Conservation (phyloP, 2,113 vertebrate genomes). For the Notarius lentiginosus region DNA sequence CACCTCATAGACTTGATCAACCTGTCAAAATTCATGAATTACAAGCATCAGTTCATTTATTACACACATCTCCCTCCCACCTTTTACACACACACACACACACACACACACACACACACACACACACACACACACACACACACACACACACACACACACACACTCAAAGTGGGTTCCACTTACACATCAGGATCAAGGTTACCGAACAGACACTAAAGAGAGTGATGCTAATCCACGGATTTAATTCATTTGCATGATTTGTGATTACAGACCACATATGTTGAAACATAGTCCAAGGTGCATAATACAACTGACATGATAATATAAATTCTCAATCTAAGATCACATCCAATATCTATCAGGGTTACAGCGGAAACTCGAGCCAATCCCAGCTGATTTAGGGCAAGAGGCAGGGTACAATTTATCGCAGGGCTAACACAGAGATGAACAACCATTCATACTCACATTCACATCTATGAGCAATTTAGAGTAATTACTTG, state of each 20-base stretch:
- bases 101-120: not conserved
- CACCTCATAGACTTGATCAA: slow-evolving; percentile 11
- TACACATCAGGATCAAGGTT: not conserved
- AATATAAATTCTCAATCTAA: not conserved
- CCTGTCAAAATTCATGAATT: slow-evolving; percentile 9
- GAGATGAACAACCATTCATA: too few relatives aligned
- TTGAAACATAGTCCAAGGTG: not conserved
- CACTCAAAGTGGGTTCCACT: not conserved
- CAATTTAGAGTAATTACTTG: too few relatives aligned
- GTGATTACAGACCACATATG: not conserved
- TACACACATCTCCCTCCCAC: not conserved
- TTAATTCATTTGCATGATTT: not conserved
- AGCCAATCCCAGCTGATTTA: too few relatives aligned
- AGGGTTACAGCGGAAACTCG: too few relatives aligned
- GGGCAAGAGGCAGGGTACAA: too few relatives aligned
- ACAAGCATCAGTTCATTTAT: not conserved
- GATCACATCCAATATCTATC: not conserved
- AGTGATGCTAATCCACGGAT: not conserved
- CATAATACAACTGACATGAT: not conserved
- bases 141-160: not conserved
- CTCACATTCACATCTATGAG: too few relatives aligned
- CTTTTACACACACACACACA: not conserved
- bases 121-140: not conserved
- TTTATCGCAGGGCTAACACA: too few relatives aligned
- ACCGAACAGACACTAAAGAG: not conserved